phyloP scores from a whole-genome alignment of 2,113 vertebrate species.

The Aptenodytes patagonicus region DNA sequence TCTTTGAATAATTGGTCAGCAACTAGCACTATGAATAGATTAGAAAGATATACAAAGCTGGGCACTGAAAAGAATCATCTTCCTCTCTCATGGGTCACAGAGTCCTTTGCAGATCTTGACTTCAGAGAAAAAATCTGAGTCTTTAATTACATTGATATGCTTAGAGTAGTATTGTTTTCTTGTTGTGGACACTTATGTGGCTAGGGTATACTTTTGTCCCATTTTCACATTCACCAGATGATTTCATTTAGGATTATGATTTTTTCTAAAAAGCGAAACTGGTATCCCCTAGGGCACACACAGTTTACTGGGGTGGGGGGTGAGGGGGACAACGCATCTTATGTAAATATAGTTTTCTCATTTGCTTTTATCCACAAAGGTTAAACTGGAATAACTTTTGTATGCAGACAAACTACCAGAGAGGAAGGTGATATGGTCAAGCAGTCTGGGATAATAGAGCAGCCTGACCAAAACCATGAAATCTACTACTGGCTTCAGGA shows the following conservation, averaged over 20 bases:
- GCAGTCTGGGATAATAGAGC: not conserved
- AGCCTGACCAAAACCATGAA: not conserved
- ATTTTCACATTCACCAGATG: not conserved
- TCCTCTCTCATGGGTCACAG: not conserved
- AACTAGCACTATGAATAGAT: not conserved
- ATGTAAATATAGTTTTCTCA: not conserved
- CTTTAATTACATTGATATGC: not conserved
- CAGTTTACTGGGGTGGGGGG: not conserved
- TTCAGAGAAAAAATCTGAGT: not conserved
- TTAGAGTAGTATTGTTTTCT: not conserved
- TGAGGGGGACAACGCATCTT: rapidly evolving
- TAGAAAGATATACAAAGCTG: not conserved
- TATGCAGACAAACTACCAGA: not conserved
- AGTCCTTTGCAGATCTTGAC: not conserved
- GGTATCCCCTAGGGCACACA: not conserved
- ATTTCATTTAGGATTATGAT: not conserved
- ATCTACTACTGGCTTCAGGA: not conserved
- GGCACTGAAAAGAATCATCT: not conserved
- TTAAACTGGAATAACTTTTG: not conserved
- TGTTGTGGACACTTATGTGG: not conserved
- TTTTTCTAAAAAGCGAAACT: not conserved
- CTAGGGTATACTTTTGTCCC: not conserved
- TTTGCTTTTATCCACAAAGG: not conserved
- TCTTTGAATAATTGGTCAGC: not conserved
- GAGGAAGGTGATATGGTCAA: not conserved